phyloP scores from a whole-genome alignment of 2,113 vertebrate species.

The Rhadina sibilatrix region DNA sequence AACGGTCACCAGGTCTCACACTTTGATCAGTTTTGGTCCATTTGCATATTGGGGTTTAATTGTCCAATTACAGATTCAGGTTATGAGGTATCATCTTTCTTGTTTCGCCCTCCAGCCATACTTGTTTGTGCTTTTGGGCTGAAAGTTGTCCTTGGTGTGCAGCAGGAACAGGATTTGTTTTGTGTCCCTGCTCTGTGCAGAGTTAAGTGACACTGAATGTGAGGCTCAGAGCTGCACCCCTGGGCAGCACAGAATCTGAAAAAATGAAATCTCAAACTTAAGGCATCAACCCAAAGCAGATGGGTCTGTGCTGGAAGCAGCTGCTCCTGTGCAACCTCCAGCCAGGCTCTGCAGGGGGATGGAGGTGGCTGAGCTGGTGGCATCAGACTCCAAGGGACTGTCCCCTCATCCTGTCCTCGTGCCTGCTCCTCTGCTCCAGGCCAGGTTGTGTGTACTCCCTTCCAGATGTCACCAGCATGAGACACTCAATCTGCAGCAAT shows the following conservation, averaged over 20 bases:
- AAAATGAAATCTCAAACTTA: neutral
- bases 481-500: conserved; percentile 3
- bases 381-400: neutral
- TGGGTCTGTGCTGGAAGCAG: neutral
- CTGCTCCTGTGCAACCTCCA: neutral
- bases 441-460: neutral
- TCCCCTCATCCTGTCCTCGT: rapidly evolving
- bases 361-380: neutral
- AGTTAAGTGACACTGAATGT: neutral
- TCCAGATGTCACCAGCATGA: neutral
- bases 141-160: too few species aligned
- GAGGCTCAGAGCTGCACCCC: neutral
- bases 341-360: neutral
- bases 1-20: too few species aligned
- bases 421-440: neutral
- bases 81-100: neutral
- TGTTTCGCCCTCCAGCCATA: too few species aligned
- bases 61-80: neutral
- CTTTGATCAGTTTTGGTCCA: neutral
- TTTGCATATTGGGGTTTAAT: neutral
- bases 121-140: neutral
- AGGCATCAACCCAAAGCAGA: neutral
- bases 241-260: neutral
- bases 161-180: too few species aligned
- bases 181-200: neutral